Evolutionary conservation across 2,888 invertebrate genomes (phyloP).

Genomic region (Deroplatys truncata): DNA sequence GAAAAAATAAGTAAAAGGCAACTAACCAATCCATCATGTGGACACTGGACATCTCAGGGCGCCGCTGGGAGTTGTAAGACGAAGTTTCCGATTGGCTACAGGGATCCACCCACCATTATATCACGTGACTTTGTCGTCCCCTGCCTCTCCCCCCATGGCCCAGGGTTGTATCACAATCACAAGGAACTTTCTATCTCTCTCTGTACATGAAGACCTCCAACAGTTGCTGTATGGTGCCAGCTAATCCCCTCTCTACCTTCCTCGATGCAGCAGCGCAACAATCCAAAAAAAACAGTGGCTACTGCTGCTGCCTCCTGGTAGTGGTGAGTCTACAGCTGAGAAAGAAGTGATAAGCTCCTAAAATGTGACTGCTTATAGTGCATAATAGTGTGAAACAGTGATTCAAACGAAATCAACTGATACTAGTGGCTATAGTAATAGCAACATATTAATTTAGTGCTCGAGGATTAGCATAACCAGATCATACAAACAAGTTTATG

Average conservation of each 20-base stretch:
- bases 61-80: constrained; percentile 7
- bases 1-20: constrained; percentile 14
- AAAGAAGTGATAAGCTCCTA: neutral
- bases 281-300: neutral
- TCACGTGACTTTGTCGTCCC: constrained; percentile 9
- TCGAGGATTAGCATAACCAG: too few relatives aligned
- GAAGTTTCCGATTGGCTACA: constrained; percentile 23
- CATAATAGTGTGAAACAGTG: neutral
- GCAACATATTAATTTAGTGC: too few relatives aligned
- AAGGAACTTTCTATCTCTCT: neutral
- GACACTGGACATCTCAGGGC: constrained; percentile 10
- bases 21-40: constrained; percentile 21
- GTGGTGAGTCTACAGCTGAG: neutral
- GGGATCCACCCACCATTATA: constrained; percentile 18
- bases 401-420: neutral
- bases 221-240: neutral
- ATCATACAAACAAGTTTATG: too few relatives aligned
- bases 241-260: neutral
- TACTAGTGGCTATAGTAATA: too few relatives aligned
- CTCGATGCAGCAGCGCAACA: neutral
- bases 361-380: neutral
- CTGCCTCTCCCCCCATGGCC: neutral
- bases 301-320: neutral
- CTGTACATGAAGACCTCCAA: neutral
- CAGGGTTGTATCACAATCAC: constrained; percentile 9